These are phyloP conservation scores for Agrotis ipsilon DNA, from an alignment of 2,888 invertebrate genomes.

Conservation along the genomic window DNA sequence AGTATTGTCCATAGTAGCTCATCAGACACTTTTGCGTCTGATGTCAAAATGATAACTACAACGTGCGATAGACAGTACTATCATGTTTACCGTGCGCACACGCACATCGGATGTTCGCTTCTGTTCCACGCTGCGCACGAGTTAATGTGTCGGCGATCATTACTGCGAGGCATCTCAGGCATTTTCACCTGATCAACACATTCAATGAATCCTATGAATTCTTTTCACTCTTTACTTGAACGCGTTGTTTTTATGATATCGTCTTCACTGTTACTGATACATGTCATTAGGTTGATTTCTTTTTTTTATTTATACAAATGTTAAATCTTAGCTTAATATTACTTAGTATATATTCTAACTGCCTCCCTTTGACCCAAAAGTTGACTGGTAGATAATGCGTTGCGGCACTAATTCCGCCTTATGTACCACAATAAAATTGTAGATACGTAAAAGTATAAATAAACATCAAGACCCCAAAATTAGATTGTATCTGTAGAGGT, in stretches of 20 bases:
- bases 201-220: conserved; percentile 49
- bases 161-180: conserved; percentile 56
- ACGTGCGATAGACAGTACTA: conserved; percentile 4
- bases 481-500: no score
- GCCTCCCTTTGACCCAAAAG: no score
- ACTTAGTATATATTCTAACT: no score
- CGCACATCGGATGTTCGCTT: conserved; percentile 43
- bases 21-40: no score
- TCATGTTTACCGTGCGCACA: conserved; percentile 29
- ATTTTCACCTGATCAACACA: conserved; percentile 68
- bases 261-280: conserved; percentile 4
- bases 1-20: no score
- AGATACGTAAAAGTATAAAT: no score
- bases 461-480: no score
- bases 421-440: no score
- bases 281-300: background rate
- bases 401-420: no score
- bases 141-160: conserved; percentile 59
- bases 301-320: no score
- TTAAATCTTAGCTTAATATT: no score
- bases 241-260: conserved; percentile 16
- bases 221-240: conserved; percentile 53
- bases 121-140: conserved; percentile 47
- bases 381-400: no score
- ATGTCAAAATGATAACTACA: background rate